Percentiles rank a stretch among this genome's conserved stretches.
These are phyloP conservation scores for Coleophora flavipennella DNA, from an alignment of 2,888 invertebrate species.

Conservation along the genomic window DNA sequence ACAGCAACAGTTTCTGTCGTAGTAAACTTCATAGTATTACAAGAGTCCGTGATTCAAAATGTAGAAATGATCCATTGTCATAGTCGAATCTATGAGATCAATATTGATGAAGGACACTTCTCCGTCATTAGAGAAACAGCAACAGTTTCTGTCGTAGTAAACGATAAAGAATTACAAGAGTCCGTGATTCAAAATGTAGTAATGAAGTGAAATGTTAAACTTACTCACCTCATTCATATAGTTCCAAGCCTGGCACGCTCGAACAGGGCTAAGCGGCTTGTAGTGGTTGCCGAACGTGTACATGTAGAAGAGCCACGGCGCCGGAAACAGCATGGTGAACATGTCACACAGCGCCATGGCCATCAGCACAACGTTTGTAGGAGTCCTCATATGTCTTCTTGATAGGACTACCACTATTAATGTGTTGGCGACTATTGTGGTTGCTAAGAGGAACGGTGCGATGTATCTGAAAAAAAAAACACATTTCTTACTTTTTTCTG, in stretches of 20 bases:
- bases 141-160: no score
- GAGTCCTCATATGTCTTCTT: conserved; percentile 91
- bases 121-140: no score
- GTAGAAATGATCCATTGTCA: no score
- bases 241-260: conserved; percentile 85
- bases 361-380: conserved; percentile 93
- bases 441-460: conserved; percentile 87
- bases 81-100: no score
- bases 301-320: conserved; percentile 94
- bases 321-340: conserved; percentile 91
- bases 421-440: conserved; percentile 93
- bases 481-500: no score
- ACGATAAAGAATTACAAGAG: no score
- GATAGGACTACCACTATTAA: conserved; percentile 92
- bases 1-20: no score
- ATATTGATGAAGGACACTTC: no score
- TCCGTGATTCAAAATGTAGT: no score
- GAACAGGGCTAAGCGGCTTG: conserved; percentile 82
- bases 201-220: no score
- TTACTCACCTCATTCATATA: conserved; percentile 84
- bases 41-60: no score
- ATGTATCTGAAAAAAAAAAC: conserved; percentile 62
- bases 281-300: conserved; percentile 91
- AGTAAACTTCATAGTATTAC: no score
- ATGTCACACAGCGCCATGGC: conserved; percentile 97